Evolutionary conservation across 2,113 vertebrate genomes (phyloP), one percentile per base, ranked within the genome.

Genomic region (Salvator merianae): DNA sequence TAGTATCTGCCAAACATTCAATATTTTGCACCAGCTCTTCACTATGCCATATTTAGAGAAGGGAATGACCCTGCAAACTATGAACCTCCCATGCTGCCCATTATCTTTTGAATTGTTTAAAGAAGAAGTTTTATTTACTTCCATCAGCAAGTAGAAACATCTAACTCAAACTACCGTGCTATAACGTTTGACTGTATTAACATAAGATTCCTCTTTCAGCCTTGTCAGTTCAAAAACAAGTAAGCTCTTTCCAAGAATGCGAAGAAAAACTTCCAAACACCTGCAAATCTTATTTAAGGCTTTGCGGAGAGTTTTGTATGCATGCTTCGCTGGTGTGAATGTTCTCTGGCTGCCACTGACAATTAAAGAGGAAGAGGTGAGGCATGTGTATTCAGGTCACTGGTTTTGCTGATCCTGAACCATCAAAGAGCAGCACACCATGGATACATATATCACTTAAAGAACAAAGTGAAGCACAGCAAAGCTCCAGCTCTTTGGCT

Each of bases 121-220:
- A 28, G 22, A 28, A 32, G n/a, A 79, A 47, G 66, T 47, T 32
- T 79, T 36, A 30, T 65, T 6, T 66, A 77, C 12, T 32, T n/a
- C 30, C 32, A 9, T 38, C 66, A n/a, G 16, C 62, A 1, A n/a
- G 0, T 24, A 47, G 83, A 81, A 36, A 0, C 0, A 18, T 32
- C 1, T 12, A 83, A n/a, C 77, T 79, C 82, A 43, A 40, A 72
- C 26, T 73, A 40, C 81, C 26, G 28, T 20, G 81, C 85, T 75
- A 22, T 69, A 24, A 68, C 24, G 71, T 86, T 9, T 47, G 43
- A 47, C 43, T 80, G 90, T 85, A 88, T 82, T 77, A 85, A 72
- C 63, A 83, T 90, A 92, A 82, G 5, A 83, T 85, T 92, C 76
- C 88, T 83, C 50, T 84, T 71, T 83, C 75, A 90, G 93, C 89